A percentile compares a stretch with the other conserved stretches of the same genome.
phyloP scores from a whole-genome alignment of 92 coral and sea anemone species.

The Paramuricea clavata region DNA sequence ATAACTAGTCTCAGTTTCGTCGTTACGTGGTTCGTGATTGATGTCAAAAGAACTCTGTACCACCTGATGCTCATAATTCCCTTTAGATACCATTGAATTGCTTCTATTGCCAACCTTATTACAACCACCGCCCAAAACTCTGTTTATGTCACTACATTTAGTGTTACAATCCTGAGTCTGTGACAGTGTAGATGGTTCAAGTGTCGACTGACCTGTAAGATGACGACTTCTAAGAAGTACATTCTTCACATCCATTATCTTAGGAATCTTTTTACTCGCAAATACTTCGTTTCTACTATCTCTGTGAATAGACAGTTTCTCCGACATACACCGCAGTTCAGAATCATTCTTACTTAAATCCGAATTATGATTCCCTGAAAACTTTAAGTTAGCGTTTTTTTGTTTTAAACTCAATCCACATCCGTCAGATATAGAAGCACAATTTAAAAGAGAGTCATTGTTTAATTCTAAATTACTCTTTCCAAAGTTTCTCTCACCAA shows the following conservation, averaged over 20 bases:
- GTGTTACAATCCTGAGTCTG: not conserved
- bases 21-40: not conserved
- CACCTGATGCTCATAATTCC: not conserved
- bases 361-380: not conserved
- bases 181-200: not conserved
- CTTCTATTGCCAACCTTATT: not conserved
- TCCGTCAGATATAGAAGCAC: not conserved
- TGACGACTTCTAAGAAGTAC: constrained; percentile 45
- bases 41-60: not conserved
- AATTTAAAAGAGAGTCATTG: not conserved
- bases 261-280: not conserved
- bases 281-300: not conserved
- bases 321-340: not conserved
- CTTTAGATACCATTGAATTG: not conserved
- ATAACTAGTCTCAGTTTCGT: not conserved
- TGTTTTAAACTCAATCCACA: not conserved
- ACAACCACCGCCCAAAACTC: not conserved
- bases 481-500: not conserved
- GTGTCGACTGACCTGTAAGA: not conserved
- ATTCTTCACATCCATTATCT: constrained; percentile 4
- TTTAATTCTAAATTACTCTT: not conserved
- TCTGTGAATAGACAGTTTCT: not conserved
- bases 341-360: not conserved
- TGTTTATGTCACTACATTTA: not conserved
- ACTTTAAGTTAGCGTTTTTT: no score